Percentiles rank a stretch among this genome's conserved stretches.
These are phyloP conservation scores for Hemiprocne comata DNA, from an alignment of 2,113 vertebrate genomes.

Conservation along the genomic window DNA sequence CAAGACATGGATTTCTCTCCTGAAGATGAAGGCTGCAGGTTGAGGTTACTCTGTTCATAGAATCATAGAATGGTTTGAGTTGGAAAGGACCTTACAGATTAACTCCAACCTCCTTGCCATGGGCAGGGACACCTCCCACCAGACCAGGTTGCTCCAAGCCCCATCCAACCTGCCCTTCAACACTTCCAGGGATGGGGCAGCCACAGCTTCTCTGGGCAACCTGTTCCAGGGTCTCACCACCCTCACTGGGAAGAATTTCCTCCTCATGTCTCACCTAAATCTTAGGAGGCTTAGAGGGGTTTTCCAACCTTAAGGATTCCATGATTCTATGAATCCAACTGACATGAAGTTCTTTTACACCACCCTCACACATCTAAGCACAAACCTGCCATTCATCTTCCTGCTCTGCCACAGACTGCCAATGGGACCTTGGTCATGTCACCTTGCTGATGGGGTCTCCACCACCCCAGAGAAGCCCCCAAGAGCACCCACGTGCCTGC, in stretches of 20 bases:
- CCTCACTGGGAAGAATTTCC: too few relatives aligned
- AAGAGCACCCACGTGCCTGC: neutral
- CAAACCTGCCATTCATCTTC: fast-evolving
- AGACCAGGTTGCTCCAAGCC: too few relatives aligned
- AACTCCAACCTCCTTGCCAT: too few relatives aligned
- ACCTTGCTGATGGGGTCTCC: fast-evolving
- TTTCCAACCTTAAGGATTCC: too few relatives aligned
- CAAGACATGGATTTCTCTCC: neutral
- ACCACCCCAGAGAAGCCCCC: fast-evolving
- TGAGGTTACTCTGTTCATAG: neutral
- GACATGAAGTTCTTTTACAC: neutral
- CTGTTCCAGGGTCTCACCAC: too few relatives aligned
- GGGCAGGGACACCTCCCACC: too few relatives aligned
- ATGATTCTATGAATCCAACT: neutral
- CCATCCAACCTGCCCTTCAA: too few relatives aligned
- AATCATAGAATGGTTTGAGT: too few relatives aligned
- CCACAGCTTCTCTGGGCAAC: too few relatives aligned
- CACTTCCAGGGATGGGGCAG: too few relatives aligned
- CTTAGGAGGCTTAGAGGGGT: too few relatives aligned
- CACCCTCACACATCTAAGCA: fast-evolving
- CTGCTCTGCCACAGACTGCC: neutral
- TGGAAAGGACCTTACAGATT: too few relatives aligned
- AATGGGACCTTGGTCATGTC: neutral
- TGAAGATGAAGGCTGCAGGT: neutral
- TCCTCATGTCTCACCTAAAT: neutral